A percentile compares a stretch with the other conserved stretches of the same genome.
Conservation (phyloP, 2,113 vertebrate genomes). For the Hylia prasina region DNA sequence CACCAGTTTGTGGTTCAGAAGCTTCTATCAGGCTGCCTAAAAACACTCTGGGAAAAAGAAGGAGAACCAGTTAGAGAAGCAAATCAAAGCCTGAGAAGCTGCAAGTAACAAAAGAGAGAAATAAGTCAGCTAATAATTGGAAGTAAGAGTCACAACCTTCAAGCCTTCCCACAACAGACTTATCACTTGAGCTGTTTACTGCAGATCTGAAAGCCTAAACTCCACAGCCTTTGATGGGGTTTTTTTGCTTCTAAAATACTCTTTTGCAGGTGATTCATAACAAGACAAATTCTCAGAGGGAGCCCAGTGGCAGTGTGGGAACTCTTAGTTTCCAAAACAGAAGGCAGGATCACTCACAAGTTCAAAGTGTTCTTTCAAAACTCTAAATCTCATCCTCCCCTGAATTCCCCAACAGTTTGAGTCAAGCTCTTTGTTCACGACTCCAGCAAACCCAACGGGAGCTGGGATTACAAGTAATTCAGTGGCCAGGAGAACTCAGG, state of each 20-base stretch:
- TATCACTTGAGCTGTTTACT: slow-evolving; percentile 46
- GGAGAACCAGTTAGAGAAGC: slow-evolving; percentile 52
- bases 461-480: background rate
- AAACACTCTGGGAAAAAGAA: slow-evolving; percentile 11
- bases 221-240: slow-evolving; percentile 9
- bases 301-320: slow-evolving; percentile 39
- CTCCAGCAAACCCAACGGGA: background rate
- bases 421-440: background rate
- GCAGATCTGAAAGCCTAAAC: slow-evolving; percentile 20
- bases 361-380: slow-evolving; percentile 46
- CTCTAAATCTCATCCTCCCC: background rate
- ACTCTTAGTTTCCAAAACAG: slow-evolving; percentile 37
- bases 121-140: slow-evolving; percentile 51
- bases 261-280: slow-evolving; percentile 52
- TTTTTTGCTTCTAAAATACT: slow-evolving; percentile 42
- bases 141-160: slow-evolving; percentile 48
- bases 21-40: slow-evolving; percentile 32
- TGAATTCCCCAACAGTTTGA: slow-evolving; percentile 22
- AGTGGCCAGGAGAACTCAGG: background rate
- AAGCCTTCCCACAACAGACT: slow-evolving; percentile 53
- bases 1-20: slow-evolving; percentile 27
- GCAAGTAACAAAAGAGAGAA: slow-evolving; percentile 49
- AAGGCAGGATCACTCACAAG: slow-evolving; percentile 14
- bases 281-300: slow-evolving; percentile 19
- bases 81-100: slow-evolving; percentile 61